Evolutionary conservation across 2,113 vertebrate species (phyloP).

Genomic region (Prinia subflava): DNA sequence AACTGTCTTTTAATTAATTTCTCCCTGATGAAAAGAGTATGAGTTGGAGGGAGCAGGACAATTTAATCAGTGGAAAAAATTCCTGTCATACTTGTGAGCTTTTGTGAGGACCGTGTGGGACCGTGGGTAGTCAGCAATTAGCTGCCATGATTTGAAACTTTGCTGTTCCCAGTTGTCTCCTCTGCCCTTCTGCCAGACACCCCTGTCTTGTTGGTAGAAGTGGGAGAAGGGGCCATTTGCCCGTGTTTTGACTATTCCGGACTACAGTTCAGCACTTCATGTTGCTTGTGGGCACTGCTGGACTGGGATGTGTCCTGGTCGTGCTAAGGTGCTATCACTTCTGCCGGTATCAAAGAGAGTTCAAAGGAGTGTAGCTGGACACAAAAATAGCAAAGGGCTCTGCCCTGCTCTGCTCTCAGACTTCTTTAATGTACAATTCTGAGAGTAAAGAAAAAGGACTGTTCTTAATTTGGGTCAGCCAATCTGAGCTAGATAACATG

Average conservation of each 20-base stretch:
- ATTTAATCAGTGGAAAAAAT: not conserved
- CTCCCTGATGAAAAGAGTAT: not conserved
- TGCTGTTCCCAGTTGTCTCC: not conserved
- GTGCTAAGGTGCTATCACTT: not conserved
- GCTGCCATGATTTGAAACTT: not conserved
- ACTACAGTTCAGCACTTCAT: not conserved
- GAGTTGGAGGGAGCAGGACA: not conserved
- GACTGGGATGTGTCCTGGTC: not conserved
- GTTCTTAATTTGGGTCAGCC: not conserved
- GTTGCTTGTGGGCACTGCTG: not conserved
- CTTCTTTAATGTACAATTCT: not conserved
- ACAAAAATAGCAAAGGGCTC: not conserved
- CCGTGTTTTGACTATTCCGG: not conserved
- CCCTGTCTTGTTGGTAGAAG: not conserved
- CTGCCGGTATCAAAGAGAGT: not conserved
- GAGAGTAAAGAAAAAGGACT: not conserved
- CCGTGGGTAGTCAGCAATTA: not conserved
- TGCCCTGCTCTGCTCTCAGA: not conserved
- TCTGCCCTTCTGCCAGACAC: not conserved
- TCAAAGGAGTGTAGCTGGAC: not conserved
- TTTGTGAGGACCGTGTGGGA: not conserved
- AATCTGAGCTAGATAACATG: not conserved
- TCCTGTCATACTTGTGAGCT: not conserved
- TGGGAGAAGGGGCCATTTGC: not conserved
- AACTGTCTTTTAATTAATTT: not conserved